Percentiles rank a stretch among this genome's conserved stretches.
Conservation (phyloP, 2,113 vertebrate species). For the Pelvicachromis taeniatus region DNA sequence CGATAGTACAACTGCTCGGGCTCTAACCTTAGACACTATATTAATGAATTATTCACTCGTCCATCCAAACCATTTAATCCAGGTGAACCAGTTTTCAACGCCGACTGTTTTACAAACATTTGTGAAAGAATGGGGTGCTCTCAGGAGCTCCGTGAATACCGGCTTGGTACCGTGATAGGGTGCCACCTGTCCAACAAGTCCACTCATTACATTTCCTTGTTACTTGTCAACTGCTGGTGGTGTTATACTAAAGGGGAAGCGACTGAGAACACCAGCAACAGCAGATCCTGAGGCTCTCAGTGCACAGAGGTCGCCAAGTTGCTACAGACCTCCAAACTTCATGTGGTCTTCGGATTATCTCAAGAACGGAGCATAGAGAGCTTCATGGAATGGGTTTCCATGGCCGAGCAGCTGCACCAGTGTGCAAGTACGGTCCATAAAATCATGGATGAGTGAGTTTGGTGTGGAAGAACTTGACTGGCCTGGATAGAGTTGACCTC, state of each 20-base stretch:
- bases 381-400: not conserved
- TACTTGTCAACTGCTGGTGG: fast-evolving
- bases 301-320: not conserved
- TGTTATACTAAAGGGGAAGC: not conserved
- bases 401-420: not conserved
- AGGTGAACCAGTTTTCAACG: not conserved
- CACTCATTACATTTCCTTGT: not conserved
- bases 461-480: not conserved
- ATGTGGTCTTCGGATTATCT: fast-evolving
- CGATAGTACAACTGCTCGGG: not conserved
- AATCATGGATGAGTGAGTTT: not conserved
- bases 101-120: fast-evolving
- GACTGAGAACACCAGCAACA: not conserved
- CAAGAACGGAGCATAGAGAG: fast-evolving
- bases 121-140: fast-evolving
- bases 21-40: not conserved
- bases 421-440: not conserved
- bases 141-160: not conserved
- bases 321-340: not conserved
- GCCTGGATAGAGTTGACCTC: not conserved
- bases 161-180: not conserved
- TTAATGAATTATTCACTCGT: not conserved
- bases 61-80: not conserved
- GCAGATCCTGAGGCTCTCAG: fast-evolving
- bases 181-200: not conserved